Evolutionary conservation across 2,113 vertebrate genomes (phyloP).

Genomic region (Platichthys stellatus): DNA sequence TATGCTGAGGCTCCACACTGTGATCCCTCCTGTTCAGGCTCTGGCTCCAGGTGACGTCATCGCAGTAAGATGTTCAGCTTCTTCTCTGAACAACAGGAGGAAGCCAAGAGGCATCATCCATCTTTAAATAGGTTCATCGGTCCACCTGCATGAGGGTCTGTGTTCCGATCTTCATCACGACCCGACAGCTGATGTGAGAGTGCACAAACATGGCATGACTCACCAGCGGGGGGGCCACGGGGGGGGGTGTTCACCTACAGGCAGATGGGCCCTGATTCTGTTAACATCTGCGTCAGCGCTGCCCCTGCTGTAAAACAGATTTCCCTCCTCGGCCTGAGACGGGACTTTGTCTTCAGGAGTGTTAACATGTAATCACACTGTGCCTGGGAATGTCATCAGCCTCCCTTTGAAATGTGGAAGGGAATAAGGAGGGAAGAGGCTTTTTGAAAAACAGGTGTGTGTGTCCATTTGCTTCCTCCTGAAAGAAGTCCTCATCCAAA

Average conservation of each 20-base stretch:
- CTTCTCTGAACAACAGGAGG: not conserved
- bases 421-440: slow-evolving; percentile 33
- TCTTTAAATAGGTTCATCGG: not conserved
- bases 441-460: slow-evolving; percentile 63
- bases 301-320: slow-evolving; percentile 71
- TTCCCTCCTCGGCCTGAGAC: slow-evolving; percentile 51
- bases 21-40: not conserved
- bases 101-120: not conserved
- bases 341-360: slow-evolving; percentile 57
- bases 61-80: not conserved
- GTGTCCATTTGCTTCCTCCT: slow-evolving; percentile 23
- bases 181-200: slow-evolving; percentile 40
- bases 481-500: not conserved
- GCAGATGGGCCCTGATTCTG: slow-evolving; percentile 71
- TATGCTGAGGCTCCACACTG: too few relatives aligned
- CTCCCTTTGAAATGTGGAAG: slow-evolving; percentile 47
- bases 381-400: slow-evolving; percentile 65
- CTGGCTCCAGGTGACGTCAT: not conserved
- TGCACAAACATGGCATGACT: slow-evolving; percentile 30
- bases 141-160: not conserved
- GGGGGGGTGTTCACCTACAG: slow-evolving; percentile 20
- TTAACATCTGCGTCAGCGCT: slow-evolving; percentile 73
- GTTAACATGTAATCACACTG: slow-evolving; percentile 67
- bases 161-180: slow-evolving; percentile 26
- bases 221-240: slow-evolving; percentile 10